phyloP scores from a whole-genome alignment of 2,113 vertebrate species.

The Candoia aspera region DNA sequence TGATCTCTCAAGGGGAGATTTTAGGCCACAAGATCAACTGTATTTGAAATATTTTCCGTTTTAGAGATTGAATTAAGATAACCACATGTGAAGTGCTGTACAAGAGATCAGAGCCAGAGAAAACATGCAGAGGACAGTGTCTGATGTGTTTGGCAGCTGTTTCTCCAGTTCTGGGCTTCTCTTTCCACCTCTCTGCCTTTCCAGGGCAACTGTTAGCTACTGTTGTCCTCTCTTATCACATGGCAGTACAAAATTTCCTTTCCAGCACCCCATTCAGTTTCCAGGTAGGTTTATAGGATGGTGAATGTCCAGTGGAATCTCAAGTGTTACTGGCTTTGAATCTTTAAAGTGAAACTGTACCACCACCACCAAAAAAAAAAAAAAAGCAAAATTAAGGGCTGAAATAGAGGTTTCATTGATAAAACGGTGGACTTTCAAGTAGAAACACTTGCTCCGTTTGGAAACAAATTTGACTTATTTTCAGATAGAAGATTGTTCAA shows the following conservation, averaged over 20 bases:
- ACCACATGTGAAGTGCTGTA: background rate
- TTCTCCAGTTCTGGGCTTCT: rapidly evolving
- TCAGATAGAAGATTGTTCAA: too few relatives aligned
- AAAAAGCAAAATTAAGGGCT: background rate
- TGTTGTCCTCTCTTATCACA: background rate
- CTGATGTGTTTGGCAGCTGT: rapidly evolving
- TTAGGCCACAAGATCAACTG: too few relatives aligned
- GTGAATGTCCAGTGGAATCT: background rate
- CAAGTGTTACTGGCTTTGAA: background rate
- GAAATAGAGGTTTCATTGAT: background rate
- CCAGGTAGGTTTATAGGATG: background rate
- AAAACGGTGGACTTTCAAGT: background rate
- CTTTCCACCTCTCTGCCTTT: background rate
- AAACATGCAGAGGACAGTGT: background rate
- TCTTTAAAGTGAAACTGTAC: background rate
- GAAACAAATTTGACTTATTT: background rate
- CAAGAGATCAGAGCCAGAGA: rapidly evolving
- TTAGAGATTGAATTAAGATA: background rate
- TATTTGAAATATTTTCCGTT: background rate
- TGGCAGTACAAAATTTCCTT: background rate
- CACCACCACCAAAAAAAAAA: background rate
- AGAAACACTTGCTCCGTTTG: background rate
- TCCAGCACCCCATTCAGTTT: background rate
- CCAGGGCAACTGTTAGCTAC: background rate
- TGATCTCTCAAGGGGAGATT: background rate